These are phyloP conservation scores for Macrobrachium rosenbergii DNA, from an alignment of 1,140 invertebrate genomes.

Conservation along the genomic window DNA sequence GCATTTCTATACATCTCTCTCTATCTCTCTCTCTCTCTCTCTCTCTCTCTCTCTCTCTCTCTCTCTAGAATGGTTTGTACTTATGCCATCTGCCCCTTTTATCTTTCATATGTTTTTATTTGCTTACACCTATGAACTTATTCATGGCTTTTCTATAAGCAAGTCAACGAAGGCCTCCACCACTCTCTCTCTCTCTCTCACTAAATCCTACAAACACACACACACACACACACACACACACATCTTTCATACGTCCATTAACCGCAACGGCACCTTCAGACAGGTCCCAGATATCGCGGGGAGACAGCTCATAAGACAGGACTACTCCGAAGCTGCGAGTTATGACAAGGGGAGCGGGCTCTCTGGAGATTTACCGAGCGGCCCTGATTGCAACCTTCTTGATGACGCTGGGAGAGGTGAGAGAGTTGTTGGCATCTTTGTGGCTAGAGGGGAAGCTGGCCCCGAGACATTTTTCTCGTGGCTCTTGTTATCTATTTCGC, in stretches of 20 bases:
- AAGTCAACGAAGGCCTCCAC: neutral
- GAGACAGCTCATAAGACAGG: too few species aligned
- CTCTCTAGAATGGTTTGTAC: neutral
- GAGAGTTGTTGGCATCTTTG: too few species aligned
- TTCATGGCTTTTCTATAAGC: neutral
- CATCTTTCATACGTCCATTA: neutral
- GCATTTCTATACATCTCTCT: neutral
- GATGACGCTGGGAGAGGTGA: too few species aligned
- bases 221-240: slow-evolving; percentile 30
- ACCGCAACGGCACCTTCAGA: too few species aligned
- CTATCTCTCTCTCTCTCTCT: slow-evolving; percentile 7
- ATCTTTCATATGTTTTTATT: neutral
- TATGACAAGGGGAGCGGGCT: too few species aligned
- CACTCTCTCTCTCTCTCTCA: neutral
- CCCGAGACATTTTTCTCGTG: too few species aligned
- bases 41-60: slow-evolving; percentile 13
- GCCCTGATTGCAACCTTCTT: too few species aligned
- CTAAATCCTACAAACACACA: neutral
- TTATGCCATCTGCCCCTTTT: neutral
- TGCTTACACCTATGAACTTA: neutral
- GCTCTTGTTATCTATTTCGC: too few species aligned
- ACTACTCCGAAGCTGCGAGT: too few species aligned
- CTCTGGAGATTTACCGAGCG: too few species aligned
- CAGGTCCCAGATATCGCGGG: too few species aligned
- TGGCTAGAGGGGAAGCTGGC: too few species aligned